Conservation (phyloP, 2,888 invertebrate species). For the Ptychoptera contaminata region DNA sequence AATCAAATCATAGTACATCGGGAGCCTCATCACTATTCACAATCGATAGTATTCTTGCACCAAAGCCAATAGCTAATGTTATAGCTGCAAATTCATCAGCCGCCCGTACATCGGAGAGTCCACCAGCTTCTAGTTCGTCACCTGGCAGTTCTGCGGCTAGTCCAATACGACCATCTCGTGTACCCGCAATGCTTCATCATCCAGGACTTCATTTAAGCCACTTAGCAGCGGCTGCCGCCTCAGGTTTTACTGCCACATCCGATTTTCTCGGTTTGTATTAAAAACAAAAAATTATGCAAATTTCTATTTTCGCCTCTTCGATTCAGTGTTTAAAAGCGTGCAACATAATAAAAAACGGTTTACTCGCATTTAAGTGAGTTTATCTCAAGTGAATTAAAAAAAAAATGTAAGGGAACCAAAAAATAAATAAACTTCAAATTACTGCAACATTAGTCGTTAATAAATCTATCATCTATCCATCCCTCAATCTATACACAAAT, state of each 20-base stretch:
- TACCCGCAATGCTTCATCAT: slow-evolving; percentile 34
- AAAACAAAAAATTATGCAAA: too few species aligned
- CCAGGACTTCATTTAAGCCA: slow-evolving; percentile 42
- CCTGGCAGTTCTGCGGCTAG: slow-evolving; percentile 39
- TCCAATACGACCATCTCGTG: slow-evolving; percentile 29
- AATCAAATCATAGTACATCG: slow-evolving; percentile 10
- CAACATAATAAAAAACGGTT: too few species aligned
- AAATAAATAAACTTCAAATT: too few species aligned
- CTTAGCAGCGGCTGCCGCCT: slow-evolving; percentile 43
- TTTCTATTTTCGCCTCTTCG: background rate
- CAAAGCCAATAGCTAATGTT: slow-evolving; percentile 37
- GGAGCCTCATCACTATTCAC: slow-evolving; percentile 56
- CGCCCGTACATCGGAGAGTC: slow-evolving; percentile 24
- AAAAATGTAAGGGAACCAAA: too few species aligned
- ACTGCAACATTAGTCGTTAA: too few species aligned
- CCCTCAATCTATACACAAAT: too few species aligned
- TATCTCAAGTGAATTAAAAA: too few species aligned
- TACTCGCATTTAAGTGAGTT: too few species aligned
- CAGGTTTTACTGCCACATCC: slow-evolving; percentile 48
- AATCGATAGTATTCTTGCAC: slow-evolving; percentile 73
- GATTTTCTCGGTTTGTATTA: slow-evolving; percentile 61
- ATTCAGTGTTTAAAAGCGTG: too few species aligned
- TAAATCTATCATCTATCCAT: too few species aligned
- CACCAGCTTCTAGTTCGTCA: slow-evolving; percentile 27
- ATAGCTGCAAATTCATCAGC: background rate